Evolutionary conservation across 37 sponge, comb jelly and placozoan species (phyloP).

Genomic region (Cladorhizidae sp.): DNA sequence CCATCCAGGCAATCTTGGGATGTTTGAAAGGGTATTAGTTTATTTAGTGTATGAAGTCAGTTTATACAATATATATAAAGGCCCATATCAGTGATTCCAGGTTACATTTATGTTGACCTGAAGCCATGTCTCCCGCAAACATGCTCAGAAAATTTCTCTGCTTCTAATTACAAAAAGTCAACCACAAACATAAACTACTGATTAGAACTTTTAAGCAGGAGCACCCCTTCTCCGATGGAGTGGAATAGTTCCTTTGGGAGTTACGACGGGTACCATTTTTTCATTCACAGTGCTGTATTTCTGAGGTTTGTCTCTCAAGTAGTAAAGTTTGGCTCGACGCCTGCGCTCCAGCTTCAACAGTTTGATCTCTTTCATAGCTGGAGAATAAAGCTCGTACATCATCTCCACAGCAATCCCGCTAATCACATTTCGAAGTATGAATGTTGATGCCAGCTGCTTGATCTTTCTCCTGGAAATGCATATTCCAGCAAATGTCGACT

Average conservation of each 20-base stretch:
- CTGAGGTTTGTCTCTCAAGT: conserved; percentile 73
- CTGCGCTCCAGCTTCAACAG: conserved; percentile 83
- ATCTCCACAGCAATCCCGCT: conserved; percentile 72
- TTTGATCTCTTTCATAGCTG: conserved; percentile 68
- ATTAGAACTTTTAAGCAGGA: conserved; percentile 22
- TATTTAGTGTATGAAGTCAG: too few relatives aligned
- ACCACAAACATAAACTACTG: too few relatives aligned
- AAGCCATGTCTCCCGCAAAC: too few relatives aligned
- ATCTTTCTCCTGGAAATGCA: conserved; percentile 76
- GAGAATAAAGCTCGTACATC: conserved; percentile 84
- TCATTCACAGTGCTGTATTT: conserved; percentile 73
- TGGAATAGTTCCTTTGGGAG: not conserved
- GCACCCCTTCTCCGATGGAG: conserved; percentile 26
- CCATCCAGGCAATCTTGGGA: too few relatives aligned
- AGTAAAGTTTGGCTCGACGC: conserved; percentile 78
- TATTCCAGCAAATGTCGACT: conserved; percentile 78
- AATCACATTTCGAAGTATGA: conserved; percentile 78
- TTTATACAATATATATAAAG: too few relatives aligned
- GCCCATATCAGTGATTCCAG: too few relatives aligned
- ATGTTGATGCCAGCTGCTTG: conserved; percentile 71
- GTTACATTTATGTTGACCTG: too few relatives aligned
- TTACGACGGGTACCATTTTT: conserved; percentile 51
- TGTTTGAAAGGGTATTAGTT: too few relatives aligned
- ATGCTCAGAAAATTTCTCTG: too few relatives aligned
- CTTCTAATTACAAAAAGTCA: too few relatives aligned